Evolutionary conservation across 2,797 vertebrate genomes (phyloP).

Genomic region (Centroberyx gerrardi): DNA sequence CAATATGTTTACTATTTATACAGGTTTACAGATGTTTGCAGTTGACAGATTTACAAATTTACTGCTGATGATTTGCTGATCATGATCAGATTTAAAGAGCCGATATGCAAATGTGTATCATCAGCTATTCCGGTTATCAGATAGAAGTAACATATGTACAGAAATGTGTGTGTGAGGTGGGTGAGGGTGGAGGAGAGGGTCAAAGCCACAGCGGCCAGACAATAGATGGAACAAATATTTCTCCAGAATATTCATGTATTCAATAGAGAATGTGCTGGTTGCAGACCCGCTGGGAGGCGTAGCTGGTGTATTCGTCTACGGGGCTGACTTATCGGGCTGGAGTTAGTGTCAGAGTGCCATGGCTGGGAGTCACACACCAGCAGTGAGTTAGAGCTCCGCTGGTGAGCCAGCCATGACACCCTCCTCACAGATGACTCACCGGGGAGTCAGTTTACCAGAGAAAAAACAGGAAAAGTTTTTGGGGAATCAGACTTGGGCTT

Average conservation of each 20-base stretch:
- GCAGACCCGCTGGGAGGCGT: neutral
- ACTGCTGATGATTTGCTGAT: neutral
- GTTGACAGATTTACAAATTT: neutral
- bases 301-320: constrained; percentile 23
- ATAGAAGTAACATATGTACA: neutral
- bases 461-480: neutral
- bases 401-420: constrained; percentile 1
- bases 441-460: constrained; percentile 8
- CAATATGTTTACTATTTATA: too few relatives aligned
- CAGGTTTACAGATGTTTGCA: neutral
- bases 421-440: neutral
- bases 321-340: constrained; percentile 41
- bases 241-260: neutral
- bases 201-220: constrained; percentile 1
- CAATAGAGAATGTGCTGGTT: too few relatives aligned
- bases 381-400: constrained; percentile 30
- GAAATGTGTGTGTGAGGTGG: constrained; percentile 1
- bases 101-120: neutral
- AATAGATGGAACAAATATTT: constrained; percentile 11
- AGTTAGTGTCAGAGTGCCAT: constrained; percentile 33
- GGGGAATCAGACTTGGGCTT: neutral
- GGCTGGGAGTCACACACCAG: constrained; percentile 45
- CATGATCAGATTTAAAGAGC: neutral
- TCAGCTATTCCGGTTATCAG: neutral
- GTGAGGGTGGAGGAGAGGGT: neutral